Base-by-base conservation (phyloP, 2,113 vertebrate species). In the Oncorhynchus keta region DNA sequence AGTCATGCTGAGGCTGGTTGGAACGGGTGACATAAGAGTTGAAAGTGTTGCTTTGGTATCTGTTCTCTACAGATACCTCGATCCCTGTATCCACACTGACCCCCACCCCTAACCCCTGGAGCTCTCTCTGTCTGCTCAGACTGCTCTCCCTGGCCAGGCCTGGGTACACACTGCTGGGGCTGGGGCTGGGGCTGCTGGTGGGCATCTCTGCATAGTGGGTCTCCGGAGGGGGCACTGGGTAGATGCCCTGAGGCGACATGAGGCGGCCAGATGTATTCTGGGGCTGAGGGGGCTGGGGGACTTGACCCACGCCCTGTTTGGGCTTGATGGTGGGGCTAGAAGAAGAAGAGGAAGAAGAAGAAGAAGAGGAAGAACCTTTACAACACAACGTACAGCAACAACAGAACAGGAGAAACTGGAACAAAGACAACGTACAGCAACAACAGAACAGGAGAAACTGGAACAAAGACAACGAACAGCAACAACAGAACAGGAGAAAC, bases 121-220 rank as follows among this genome's bases (percentile, higher is more conserved):
- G 79, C 79, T 22, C 64, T 77, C 28, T 81, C 48, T 2, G 92
- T 0, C 68, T 72, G 84, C 70, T 83, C 0, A 48, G 67, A 59
- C 91, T 88, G 7, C 90, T 94, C 88, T 98, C 97, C 93, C 95
- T 97, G 90, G 94, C 92, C 78, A 96, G 91, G 0, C 93, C 93
- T 14, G 94, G 94, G 76, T 95, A 95, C 49, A 95, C 89, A 12
- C 92, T 92, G 0, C 90, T 89, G 55, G 85, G 87, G 0, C 90
- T 89, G 55, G 85, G 87, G 0, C 90, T 91, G n/a, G 72, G 20
- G 28, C 28, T 22, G 70, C 89, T 81, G 77, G 84, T 90, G 69
- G 97, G 96, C 39, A 93, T 93, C 85, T 96, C 96, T 80, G 97
- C 94, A 0, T 93, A 96, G 82, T 95, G 96, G 0, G 95, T 95